Evolutionary conservation across 1,140 invertebrate genomes (phyloP), one percentile per base, ranked within the genome.

Genomic region (Telenomus remus): DNA sequence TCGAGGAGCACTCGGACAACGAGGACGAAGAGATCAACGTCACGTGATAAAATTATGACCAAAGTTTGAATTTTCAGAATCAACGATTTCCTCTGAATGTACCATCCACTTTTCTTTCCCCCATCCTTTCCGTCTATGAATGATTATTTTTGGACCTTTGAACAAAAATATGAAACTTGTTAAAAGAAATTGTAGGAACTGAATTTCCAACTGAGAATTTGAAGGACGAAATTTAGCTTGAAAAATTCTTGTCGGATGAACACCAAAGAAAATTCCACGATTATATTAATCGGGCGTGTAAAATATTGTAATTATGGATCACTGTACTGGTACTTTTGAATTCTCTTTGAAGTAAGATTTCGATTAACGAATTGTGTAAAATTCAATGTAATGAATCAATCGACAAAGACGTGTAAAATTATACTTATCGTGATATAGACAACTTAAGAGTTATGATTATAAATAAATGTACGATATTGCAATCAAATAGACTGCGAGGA

Each of bases 21-120:
- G 93, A 93, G 16, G 92, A 94, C 78, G 93, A 95, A 79, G 94
- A 95, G 85, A 95, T 94, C 71, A 94, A 94, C 81, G 93, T 95
- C 84, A 95, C 93, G 89, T 94, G 94, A 95, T 91, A 82, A 85
- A 35, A 77, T 77, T 57, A n/a, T 11, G 37, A 39, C n/a, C n/a
- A 39, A 15, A 54, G 34, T 43, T 14, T 54, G 53, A 65, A 61
- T 11, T 34, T 49, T 39, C 53, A 15, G 1, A 66, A 43, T 71
- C 13, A 39, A 39, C n/a, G 9, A 27, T 27, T n/a, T 27, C 19
- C 19, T 27, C 19, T 27, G 19, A 27, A 27, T 27, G 19, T 27
- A 27, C 19, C 19, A 27, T 3, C 19, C 2, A 1, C 19, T 27
- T 27, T 27, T 27, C 19, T 27, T 27, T 27, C 1, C 19, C 6